Base-by-base conservation (phyloP, 2,888 invertebrate genomes). In the Branchinecta sandiegonensis region DNA sequence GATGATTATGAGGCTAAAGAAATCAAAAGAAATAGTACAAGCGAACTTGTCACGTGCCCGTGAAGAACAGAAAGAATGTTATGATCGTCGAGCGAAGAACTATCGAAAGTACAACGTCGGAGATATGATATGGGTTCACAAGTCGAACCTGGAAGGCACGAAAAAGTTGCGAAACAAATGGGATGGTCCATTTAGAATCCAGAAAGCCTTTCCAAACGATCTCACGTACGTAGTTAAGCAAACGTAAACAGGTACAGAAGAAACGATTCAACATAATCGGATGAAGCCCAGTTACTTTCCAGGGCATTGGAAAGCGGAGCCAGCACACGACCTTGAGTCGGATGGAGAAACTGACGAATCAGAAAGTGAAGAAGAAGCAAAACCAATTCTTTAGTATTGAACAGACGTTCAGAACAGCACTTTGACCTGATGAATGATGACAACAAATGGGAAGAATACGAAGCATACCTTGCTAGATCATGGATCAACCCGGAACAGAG, bases 11-110 rank as follows among this genome's bases (percentile, higher is more conserved):
- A n/a, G n/a, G n/a, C n/a, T 9, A 14, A 56, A 56, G 6, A 56
- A 56, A 56, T 8, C 56, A 14, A 56, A 14, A 8, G 56, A 56
- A 8, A n/a, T 14, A 56, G n/a, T 56, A 8, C n/a, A 56, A 56
- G 56, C n/a, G n/a, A 56, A 56, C 14, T 56, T 56, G 56, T n/a
- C n/a, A 56, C n/a, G 14, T 56, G 56, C 56, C n/a, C n/a, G 8
- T n/a, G 56, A n/a, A 56, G 14, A 14, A 56, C 56, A 56, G 14
- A 56, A 56, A 56, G 56, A 56, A 56, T 7, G 14, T 56, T 56
- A 56, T 56, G 56, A 56, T 14, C n/a, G 14, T 7, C 7, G 56
- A 56, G 14, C 8, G 7, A n/a, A 56, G 14, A 14, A 8, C 14
- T 14, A 56, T n/a, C n/a, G n/a, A 14, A 56, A 56, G 8, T 56